Conservation (phyloP, 2,888 invertebrate species). For the Xestobium rufovillosum region DNA sequence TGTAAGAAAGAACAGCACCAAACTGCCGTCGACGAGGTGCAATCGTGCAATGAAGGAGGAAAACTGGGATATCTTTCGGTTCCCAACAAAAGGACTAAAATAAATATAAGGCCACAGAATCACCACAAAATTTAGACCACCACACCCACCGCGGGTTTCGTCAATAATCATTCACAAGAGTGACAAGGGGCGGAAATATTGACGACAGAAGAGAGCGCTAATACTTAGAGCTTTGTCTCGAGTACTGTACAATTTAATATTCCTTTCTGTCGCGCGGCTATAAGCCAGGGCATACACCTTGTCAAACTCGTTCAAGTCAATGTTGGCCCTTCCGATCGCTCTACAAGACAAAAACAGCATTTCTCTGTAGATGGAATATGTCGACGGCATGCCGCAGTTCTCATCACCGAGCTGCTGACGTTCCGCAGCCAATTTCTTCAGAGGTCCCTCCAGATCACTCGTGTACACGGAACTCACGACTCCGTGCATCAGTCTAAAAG, state of each 20-base stretch:
- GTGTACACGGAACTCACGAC: conserved; percentile 76
- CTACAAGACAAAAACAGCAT: conserved; percentile 85
- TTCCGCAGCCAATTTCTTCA: conserved; percentile 65
- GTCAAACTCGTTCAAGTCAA: conserved; percentile 83
- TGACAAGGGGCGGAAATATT: conserved; percentile 70
- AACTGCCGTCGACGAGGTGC: too few species aligned
- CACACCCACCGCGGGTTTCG: too few species aligned
- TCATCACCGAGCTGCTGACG: too few species aligned
- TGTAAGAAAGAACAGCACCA: too few species aligned
- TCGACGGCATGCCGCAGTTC: too few species aligned
- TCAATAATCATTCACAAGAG: too few species aligned
- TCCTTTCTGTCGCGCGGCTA: conserved; percentile 63
- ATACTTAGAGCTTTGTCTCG: conserved; percentile 75
- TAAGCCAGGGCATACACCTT: conserved; percentile 79
- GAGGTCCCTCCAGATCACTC: conserved; percentile 75
- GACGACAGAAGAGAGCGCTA: conserved; percentile 75
- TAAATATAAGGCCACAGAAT: too few species aligned
- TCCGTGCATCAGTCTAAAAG: conserved; percentile 72
- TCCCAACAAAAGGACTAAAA: too few species aligned
- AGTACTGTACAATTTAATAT: conserved; percentile 60
- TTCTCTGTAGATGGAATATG: conserved; percentile 75
- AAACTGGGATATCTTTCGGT: too few species aligned
- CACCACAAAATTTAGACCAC: too few species aligned
- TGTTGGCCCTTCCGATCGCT: conserved; percentile 78
- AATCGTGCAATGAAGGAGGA: too few species aligned